A percentile compares a stretch with the other conserved stretches of the same genome.
Evolutionary conservation across 2,113 vertebrate species (phyloP).

Genomic region (Synodontis membranacea): DNA sequence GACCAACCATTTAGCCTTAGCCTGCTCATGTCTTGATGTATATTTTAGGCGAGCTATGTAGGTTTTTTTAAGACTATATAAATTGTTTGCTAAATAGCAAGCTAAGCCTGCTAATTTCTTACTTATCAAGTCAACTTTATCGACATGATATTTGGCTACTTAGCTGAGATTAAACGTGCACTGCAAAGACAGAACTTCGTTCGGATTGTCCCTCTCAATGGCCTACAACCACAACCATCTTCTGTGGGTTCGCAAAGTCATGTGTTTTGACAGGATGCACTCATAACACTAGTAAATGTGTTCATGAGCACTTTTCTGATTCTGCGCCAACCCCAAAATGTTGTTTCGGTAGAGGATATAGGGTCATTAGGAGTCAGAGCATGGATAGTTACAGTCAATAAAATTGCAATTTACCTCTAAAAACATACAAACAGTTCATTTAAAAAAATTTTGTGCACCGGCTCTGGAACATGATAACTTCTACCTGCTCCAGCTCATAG

Average conservation of each 20-base stretch:
- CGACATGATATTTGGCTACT: not conserved
- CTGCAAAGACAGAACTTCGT: not conserved
- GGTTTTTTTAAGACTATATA: not conserved
- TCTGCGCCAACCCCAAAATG: not conserved
- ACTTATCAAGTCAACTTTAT: not conserved
- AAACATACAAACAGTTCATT: not conserved
- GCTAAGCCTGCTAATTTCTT: not conserved
- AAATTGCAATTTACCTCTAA: not conserved
- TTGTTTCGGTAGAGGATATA: not conserved
- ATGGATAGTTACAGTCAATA: too few species aligned
- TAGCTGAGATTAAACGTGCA: not conserved
- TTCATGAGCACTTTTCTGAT: not conserved
- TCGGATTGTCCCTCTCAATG: not conserved
- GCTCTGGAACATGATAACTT: not conserved
- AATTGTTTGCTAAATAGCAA: not conserved
- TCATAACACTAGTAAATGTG: not conserved
- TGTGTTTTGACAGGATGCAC: not conserved
- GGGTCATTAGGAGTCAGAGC: not conserved
- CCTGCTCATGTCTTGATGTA: not conserved
- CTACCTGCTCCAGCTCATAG: constrained; percentile 87
- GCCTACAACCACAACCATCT: not conserved
- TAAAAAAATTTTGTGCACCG: not conserved
- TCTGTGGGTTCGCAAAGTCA: not conserved
- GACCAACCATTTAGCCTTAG: not conserved
- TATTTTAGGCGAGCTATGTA: not conserved